phyloP scores from a whole-genome alignment of 37 sponge, comb jelly and placozoan species.

The Axinella damicornis region DNA sequence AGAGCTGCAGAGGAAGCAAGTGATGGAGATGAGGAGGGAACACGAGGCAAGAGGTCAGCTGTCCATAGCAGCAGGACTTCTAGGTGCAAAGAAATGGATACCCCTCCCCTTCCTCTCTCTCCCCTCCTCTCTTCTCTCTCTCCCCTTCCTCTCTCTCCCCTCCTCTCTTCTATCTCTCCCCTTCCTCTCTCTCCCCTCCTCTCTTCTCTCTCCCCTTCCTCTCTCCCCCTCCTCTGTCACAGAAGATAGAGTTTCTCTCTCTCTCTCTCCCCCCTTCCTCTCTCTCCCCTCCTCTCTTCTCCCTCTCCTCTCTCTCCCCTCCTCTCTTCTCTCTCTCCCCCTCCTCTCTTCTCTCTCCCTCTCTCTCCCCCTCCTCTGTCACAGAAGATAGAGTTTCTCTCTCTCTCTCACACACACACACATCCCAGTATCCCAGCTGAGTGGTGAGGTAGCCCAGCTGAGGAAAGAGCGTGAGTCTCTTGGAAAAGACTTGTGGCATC shows the following conservation, averaged over 20 bases:
- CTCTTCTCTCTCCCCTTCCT: background rate
- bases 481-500: background rate
- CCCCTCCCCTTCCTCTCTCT: too few relatives aligned
- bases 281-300: too few relatives aligned
- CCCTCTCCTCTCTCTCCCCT: too few relatives aligned
- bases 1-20: constrained; percentile 17
- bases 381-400: background rate
- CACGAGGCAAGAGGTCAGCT: constrained; percentile 25
- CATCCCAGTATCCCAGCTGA: constrained; percentile 49
- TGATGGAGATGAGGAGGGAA: constrained; percentile 19
- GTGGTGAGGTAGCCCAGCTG: constrained; percentile 1
- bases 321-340: too few relatives aligned
- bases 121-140: too few relatives aligned
- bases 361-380: background rate
- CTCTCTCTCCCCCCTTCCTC: too few relatives aligned
- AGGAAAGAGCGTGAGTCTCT: constrained; percentile 14
- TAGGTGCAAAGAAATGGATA: too few relatives aligned
- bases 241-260: background rate
- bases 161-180: too few relatives aligned
- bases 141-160: too few relatives aligned
- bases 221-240: background rate
- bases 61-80: too few relatives aligned
- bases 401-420: background rate
- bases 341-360: background rate
- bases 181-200: too few relatives aligned